Evolutionary conservation across 2,113 vertebrate genomes (phyloP), one percentile per base, ranked within the genome.

Genomic region (Corynorhinus townsendii): DNA sequence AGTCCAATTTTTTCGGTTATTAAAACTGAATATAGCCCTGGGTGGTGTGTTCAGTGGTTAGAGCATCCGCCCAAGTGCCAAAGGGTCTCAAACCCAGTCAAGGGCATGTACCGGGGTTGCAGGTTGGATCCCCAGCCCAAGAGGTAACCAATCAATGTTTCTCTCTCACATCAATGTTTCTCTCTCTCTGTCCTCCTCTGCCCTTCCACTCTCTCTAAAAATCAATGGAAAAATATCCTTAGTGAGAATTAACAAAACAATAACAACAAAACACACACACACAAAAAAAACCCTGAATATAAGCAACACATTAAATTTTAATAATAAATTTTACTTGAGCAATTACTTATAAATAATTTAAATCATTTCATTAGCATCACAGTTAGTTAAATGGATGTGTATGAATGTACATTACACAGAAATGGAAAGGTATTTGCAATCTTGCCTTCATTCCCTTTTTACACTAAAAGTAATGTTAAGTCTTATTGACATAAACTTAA

Each of bases 381-480:
- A 90, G 11, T 82, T 87, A 93, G 88, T 35, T 80, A 85, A 77
- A 79, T 11, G 20, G 86, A 83, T 86, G 4, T 4, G 35, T 76
- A 83, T 56, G 35, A 52, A 73, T 75, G 2, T 54, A 90, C 76
- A 83, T 79, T 88, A 87, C 20, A 80, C 7, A 73, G 40, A 88
- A 64, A 72, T 72, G 26, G 43, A 66, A 86, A 59, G 10, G 30
- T 83, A 47, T 59, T 26, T 86, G 28, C 16, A 73, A 73, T 79
- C 54, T 64, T 45, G 62, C 45, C 71, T 68, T 47, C 33, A 40
- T 38, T 79, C 17, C 30, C 22, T 43, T 71, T 81, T 86, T 30
- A 86, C 66, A 45, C n/a, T 83, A 93, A 82, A 82, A 77, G 75
- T 91, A 91, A 83, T 33, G 16, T 75, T 91, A 82, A 86, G 93